Evolutionary conservation across 2,797 vertebrate genomes (phyloP).

Genomic region (Iguana delicatissima): DNA sequence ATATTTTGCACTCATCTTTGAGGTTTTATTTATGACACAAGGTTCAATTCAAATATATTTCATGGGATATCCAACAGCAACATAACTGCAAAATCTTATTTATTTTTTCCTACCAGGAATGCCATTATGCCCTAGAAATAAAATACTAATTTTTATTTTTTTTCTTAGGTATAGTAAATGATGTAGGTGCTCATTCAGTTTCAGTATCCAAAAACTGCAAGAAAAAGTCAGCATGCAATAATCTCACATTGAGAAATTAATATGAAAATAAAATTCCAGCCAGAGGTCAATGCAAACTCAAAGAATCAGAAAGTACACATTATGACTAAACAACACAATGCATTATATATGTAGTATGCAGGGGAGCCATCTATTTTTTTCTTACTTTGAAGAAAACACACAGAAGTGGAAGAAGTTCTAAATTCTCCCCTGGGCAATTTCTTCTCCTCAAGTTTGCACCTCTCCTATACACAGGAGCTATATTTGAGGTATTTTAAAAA

Average conservation of each 20-base stretch:
- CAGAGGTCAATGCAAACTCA: not conserved
- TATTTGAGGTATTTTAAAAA: too few relatives aligned
- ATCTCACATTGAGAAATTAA: not conserved
- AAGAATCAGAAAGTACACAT: not conserved
- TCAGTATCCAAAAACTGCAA: not conserved
- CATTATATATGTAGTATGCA: too few relatives aligned
- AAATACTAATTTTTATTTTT: not conserved
- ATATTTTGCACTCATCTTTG: not conserved
- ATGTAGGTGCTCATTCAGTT: not conserved
- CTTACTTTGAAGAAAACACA: too few relatives aligned
- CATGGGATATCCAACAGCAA: not conserved
- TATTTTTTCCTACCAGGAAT: not conserved
- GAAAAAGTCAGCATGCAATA: not conserved
- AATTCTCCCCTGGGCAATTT: too few relatives aligned
- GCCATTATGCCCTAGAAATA: not conserved
- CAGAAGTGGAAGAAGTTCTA: too few relatives aligned
- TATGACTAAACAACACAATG: not conserved
- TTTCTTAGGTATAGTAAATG: not conserved
- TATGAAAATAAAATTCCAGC: not conserved
- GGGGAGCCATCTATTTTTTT: too few relatives aligned
- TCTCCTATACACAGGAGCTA: too few relatives aligned
- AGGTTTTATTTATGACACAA: not conserved
- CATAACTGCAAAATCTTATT: not conserved
- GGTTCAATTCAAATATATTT: constrained; percentile 1
- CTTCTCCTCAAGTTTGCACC: too few relatives aligned